These are phyloP conservation scores for Flabesymbios commensalis DNA, from an alignment of 2,888 invertebrate genomes.

Conservation along the genomic window DNA sequence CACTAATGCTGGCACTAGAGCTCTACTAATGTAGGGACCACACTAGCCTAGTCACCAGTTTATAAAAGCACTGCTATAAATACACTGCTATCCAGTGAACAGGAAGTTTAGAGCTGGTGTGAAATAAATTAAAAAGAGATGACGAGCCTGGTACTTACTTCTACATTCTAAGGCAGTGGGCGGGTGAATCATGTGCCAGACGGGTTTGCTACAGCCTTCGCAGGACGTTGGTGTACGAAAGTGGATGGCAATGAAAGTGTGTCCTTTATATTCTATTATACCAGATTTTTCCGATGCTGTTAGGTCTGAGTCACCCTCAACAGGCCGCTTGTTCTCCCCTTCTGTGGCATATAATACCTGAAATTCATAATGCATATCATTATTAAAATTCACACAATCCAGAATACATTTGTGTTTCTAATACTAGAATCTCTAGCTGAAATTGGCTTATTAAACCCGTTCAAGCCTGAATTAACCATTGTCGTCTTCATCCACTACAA, in stretches of 20 bases:
- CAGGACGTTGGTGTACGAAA: constrained; percentile 98
- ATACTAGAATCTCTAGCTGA: too few relatives aligned
- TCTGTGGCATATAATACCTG: constrained; percentile 91
- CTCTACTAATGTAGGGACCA: too few relatives aligned
- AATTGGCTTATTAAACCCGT: too few relatives aligned
- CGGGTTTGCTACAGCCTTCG: constrained; percentile 94
- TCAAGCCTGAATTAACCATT: too few relatives aligned
- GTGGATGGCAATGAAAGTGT: constrained; percentile 93
- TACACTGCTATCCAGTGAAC: too few relatives aligned
- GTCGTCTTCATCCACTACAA: too few relatives aligned
- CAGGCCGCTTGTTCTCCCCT: constrained; percentile 73
- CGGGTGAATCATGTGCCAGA: constrained; percentile 97
- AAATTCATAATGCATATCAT: constrained; percentile 2
- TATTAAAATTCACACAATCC: not conserved
- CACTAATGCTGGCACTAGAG: too few relatives aligned
- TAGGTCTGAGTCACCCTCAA: constrained; percentile 41
- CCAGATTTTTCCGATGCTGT: constrained; percentile 42
- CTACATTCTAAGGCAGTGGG: constrained; percentile 97
- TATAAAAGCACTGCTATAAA: too few relatives aligned
- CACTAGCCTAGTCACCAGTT: too few relatives aligned
- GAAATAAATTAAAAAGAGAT: too few relatives aligned
- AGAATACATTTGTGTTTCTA: not conserved
- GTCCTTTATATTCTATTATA: constrained; percentile 79
- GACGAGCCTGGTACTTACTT: too few relatives aligned
- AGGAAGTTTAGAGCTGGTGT: too few relatives aligned